Evolutionary conservation across 1,140 invertebrate species (phyloP).

Genomic region (Centruroides vittatus): DNA sequence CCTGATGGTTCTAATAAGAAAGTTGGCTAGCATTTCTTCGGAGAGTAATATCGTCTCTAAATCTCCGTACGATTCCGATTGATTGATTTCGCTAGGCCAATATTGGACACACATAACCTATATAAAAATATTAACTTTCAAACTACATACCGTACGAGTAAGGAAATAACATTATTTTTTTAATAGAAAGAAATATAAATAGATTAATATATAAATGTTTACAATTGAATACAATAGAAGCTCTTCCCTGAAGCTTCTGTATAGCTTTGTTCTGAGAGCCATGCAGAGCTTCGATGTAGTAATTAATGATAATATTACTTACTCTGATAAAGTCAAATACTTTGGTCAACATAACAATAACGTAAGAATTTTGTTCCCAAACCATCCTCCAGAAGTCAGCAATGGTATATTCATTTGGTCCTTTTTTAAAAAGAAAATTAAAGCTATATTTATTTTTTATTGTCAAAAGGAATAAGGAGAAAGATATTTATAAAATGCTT

Average conservation of each 20-base stretch:
- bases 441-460: too few relatives aligned
- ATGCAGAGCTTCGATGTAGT: background rate
- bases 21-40: constrained; percentile 82
- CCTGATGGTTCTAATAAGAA: constrained; percentile 73
- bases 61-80: constrained; percentile 38
- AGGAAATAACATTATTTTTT: too few relatives aligned
- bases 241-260: background rate
- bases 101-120: constrained; percentile 80
- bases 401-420: constrained; percentile 68
- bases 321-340: constrained; percentile 88
- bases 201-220: background rate
- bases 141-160: too few relatives aligned
- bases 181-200: background rate
- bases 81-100: constrained; percentile 56
- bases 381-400: constrained; percentile 92
- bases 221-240: background rate
- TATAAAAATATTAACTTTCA: background rate
- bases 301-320: constrained; percentile 16
- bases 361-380: constrained; percentile 81
- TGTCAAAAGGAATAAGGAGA: too few relatives aligned
- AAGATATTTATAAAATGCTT: background rate
- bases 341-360: constrained; percentile 83
- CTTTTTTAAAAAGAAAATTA: too few relatives aligned
- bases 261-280: background rate
- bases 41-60: constrained; percentile 65